Conservation (phyloP, 1,140 invertebrate genomes). For the Drosophila bifasciata region DNA sequence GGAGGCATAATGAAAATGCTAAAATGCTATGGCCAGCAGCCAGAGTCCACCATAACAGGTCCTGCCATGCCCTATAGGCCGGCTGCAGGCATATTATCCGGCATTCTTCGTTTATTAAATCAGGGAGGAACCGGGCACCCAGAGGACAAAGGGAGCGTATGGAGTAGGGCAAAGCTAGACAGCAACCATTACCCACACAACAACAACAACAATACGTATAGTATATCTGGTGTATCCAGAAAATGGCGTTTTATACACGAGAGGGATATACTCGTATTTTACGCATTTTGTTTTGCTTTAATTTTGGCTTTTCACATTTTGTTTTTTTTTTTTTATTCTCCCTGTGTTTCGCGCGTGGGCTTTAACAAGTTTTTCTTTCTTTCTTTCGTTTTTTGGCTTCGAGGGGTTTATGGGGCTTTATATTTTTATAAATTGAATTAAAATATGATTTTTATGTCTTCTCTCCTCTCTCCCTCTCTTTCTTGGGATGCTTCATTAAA, state of each 20-base stretch:
- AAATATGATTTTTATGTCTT: slow-evolving; percentile 18
- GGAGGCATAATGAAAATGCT: slow-evolving; percentile 30
- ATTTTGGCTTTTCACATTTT: slow-evolving; percentile 47
- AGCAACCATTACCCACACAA: slow-evolving; percentile 15
- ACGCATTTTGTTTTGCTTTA: slow-evolving; percentile 51
- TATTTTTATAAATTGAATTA: slow-evolving; percentile 51
- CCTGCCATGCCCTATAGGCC: slow-evolving; percentile 3
- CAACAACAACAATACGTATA: too few relatives aligned
- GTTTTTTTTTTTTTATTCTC: slow-evolving; percentile 2
- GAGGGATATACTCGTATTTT: slow-evolving; percentile 35
- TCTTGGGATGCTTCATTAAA: slow-evolving; percentile 25
- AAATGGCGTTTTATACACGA: slow-evolving; percentile 39
- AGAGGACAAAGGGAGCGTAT: slow-evolving; percentile 12
- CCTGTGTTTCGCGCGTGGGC: slow-evolving; percentile 41
- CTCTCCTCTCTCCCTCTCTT: not conserved
- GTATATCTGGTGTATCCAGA: slow-evolving; percentile 38
- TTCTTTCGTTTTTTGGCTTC: slow-evolving; percentile 21
- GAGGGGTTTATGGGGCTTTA: slow-evolving; percentile 30
- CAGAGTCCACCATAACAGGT: slow-evolving; percentile 2
- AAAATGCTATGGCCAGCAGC: slow-evolving; percentile 21
- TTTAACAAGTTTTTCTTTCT: slow-evolving; percentile 44
- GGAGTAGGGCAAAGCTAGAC: slow-evolving; percentile 27
- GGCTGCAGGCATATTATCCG: slow-evolving; percentile 23
- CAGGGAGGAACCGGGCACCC: not conserved
- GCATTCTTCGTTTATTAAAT: slow-evolving; percentile 40